These are phyloP conservation scores for Pholis gunnellus DNA, from an alignment of 2,113 vertebrate genomes.

Conservation along the genomic window DNA sequence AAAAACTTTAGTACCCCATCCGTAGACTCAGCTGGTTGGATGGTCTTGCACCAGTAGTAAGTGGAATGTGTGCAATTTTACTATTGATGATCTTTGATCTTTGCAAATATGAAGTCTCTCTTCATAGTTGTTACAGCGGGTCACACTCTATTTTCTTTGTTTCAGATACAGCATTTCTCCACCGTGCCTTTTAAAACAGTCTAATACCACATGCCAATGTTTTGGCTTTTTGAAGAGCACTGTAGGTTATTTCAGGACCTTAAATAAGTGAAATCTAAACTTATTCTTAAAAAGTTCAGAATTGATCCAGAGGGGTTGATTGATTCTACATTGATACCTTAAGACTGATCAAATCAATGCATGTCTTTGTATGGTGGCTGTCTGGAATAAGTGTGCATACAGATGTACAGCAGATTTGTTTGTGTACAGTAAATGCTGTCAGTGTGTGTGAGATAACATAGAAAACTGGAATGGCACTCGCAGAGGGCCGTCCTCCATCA, in stretches of 20 bases:
- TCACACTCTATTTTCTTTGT: background rate
- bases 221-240: background rate
- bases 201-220: background rate
- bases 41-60: background rate
- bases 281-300: background rate
- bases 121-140: background rate
- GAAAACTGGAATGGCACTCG: background rate
- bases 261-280: background rate
- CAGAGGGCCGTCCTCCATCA: too few relatives aligned
- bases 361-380: too few relatives aligned
- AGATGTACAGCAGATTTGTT: too few relatives aligned
- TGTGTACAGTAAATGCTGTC: too few relatives aligned
- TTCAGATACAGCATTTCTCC: background rate
- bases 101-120: background rate
- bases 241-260: background rate
- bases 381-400: too few relatives aligned
- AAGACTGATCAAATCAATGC: too few relatives aligned
- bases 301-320: background rate
- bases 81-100: background rate
- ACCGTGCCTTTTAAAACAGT: background rate
- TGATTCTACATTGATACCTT: background rate
- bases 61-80: background rate
- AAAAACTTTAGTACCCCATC: too few relatives aligned
- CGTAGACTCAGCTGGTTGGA: background rate
- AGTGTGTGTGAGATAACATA: background rate